These are phyloP conservation scores for Lycopodina hypogea DNA, from an alignment of 37 sponge, comb jelly and placozoan genomes.

Conservation along the genomic window DNA sequence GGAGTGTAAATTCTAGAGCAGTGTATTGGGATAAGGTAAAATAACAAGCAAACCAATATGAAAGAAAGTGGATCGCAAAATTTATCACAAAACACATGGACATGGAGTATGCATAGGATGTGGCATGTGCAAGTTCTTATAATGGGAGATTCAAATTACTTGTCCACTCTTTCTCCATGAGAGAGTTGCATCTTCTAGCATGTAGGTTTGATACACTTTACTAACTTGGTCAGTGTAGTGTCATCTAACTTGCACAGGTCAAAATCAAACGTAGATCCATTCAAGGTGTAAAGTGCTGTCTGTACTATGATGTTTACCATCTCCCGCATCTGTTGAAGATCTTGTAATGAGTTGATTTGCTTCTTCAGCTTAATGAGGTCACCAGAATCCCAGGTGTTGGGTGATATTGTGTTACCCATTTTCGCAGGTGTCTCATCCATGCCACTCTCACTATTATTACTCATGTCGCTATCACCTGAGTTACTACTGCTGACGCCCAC, in stretches of 20 bases:
- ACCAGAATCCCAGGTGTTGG: slow-evolving; percentile 73
- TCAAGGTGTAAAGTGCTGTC: slow-evolving; percentile 81
- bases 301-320: slow-evolving; percentile 91
- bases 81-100: too few species aligned
- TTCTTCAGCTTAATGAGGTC: too few species aligned
- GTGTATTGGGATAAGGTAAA: too few species aligned
- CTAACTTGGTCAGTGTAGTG: slow-evolving; percentile 75
- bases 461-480: slow-evolving; percentile 45
- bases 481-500: slow-evolving; percentile 33
- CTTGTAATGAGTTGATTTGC: slow-evolving; percentile 81
- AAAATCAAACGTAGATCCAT: too few species aligned
- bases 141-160: not conserved
- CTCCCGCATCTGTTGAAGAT: slow-evolving; percentile 79
- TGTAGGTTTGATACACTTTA: slow-evolving; percentile 55
- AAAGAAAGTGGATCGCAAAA: too few species aligned
- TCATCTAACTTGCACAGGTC: too few species aligned
- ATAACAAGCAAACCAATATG: not conserved
- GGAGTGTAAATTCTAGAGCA: too few species aligned
- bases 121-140: not conserved
- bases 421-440: slow-evolving; percentile 33
- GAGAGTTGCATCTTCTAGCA: too few species aligned
- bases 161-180: too few species aligned
- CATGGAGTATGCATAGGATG: not conserved
- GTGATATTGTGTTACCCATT: slow-evolving; percentile 38
- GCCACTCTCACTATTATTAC: slow-evolving; percentile 60